Evolutionary conservation across 2,797 vertebrate species (phyloP), one percentile per base, ranked within the genome.

Genomic region (Syncerus caffer): DNA sequence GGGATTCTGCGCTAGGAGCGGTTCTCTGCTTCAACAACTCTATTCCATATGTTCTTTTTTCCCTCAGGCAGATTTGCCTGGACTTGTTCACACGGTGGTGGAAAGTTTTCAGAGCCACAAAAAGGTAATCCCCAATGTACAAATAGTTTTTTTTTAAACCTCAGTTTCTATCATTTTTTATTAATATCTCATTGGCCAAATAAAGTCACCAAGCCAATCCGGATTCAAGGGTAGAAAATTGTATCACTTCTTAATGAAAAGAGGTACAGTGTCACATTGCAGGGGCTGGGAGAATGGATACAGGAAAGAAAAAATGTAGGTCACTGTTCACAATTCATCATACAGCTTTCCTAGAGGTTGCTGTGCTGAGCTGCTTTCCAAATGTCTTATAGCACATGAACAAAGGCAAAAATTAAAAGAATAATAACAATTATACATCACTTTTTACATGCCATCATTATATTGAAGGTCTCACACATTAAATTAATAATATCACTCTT

Each of bases 181-280:
- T 50, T 42, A 42, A 42, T 45, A 15, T 83, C 19, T 58, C 11
- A 50, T 3, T 88, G 86, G 29, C 7, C 50, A 90, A 79, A 74
- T 29, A n/a, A 76, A 88, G 23, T 87, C 11, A 60, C 1, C 7
- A 4, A 5, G 5, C 17, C 29, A 51, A 16, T n/a, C 21, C 4
- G 1, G 6, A 42, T 79, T 51, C 19, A 53, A 89, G 29, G 3
- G 7, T 53, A 7, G 15, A 34, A 85, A 80, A n/a, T 0, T 11
- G 11, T 84, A 53, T 47, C 3, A 31, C 9, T 60, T 67, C 67
- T 85, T 31, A 58, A 21, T n/a, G 34, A 90, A 62, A 87, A 84
- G 19, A 25, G 14, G 9, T 3, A 0, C 25, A 42, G 4, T n/a
- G 8, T 78, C 21, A 50, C 4, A n/a, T 8, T 58, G 6, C 15